phyloP scores from a whole-genome alignment of 2,888 invertebrate species.

The Hybos culiciformis region DNA sequence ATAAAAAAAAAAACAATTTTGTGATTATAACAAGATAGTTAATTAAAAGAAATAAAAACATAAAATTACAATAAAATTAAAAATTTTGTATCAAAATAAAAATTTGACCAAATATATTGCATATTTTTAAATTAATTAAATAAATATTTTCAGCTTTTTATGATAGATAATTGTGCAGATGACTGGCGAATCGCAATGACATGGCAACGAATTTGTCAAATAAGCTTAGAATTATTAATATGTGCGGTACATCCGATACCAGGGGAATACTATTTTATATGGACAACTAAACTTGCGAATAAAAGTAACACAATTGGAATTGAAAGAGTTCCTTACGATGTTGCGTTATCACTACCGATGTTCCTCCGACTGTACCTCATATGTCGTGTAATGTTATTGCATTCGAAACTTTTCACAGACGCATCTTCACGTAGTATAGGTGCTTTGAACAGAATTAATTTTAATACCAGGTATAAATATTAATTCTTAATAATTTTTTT shows the following conservation, averaged over 20 bases:
- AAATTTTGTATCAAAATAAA: too few species aligned
- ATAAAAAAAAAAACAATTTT: too few species aligned
- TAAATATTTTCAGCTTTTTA: conserved; percentile 65
- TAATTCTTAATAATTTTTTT: not conserved
- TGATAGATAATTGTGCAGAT: conserved; percentile 99
- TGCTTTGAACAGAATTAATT: conserved; percentile 95
- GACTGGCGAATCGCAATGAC: conserved; percentile 99
- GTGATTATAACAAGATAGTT: too few species aligned
- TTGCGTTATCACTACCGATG: conserved; percentile 96
- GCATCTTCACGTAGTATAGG: conserved; percentile 97
- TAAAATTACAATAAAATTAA: too few species aligned
- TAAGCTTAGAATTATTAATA: conserved; percentile 80
- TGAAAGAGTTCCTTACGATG: conserved; percentile 82
- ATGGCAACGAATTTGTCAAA: conserved; percentile 90
- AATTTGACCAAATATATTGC: conserved; percentile 19
- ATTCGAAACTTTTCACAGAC: conserved; percentile 98
- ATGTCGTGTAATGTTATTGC: conserved; percentile 97
- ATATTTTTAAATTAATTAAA: conserved; percentile 7
- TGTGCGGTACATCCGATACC: conserved; percentile 98
- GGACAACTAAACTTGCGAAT: conserved; percentile 92
- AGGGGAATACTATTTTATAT: conserved; percentile 88
- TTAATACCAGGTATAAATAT: conserved; percentile 68
- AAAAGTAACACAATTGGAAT: conserved; percentile 57
- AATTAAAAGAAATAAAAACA: too few species aligned
- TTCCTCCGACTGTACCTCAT: conserved; percentile 98